Base-by-base conservation (phyloP, 2,113 vertebrate species). In the Psilopsiagon aurifrons region DNA sequence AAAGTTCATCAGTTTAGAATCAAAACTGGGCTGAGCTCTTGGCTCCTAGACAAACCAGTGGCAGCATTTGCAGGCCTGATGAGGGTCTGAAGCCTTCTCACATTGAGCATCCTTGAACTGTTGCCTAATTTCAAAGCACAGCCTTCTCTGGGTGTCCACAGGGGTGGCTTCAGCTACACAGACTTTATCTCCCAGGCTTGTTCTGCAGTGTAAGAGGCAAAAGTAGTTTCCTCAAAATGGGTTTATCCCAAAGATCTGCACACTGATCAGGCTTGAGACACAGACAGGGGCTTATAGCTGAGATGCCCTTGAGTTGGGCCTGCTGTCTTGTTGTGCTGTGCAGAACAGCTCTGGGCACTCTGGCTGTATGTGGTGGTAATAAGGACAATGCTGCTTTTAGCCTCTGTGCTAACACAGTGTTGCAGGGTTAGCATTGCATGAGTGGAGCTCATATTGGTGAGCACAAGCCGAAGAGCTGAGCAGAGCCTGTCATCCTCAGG, bases 311-410 rank as follows among this genome's bases (percentile, higher is more conserved):
- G 35, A 28, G 46, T 8, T 27, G 46, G 23, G 18, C 10, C 43
- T 52, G 25, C 29, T 47, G 46, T 68, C 57, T 46, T 33, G 16
- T 46, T 33, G 24, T 73, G 54, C 76, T 35, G 31, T 68, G 52
- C 19, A 4, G 2, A 81, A 4, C 76, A 91, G 87, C 68, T 66
- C 73, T 29, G 60, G 31, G 46, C 37, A 37, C 2, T 1, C 27
- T 1, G 2, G 29, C 11, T 54, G 57, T 31, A 18, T 0, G 0
- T 41, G 60, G 13, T 35, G 41, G 9, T 31, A 13, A 44, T 33
- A 41, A 54, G 55, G 46, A 12, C 3, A 2, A 7, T 0, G 6
- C 51, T 47, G 7, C n/a, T 52, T 87, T 46, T 66, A 67, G 62
- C 18, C 43, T 82, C 28, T 1, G 74, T 78, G 37, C 74, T 52